Base-by-base conservation (phyloP, 2,888 invertebrate genomes). In the Xylocampa areola region DNA sequence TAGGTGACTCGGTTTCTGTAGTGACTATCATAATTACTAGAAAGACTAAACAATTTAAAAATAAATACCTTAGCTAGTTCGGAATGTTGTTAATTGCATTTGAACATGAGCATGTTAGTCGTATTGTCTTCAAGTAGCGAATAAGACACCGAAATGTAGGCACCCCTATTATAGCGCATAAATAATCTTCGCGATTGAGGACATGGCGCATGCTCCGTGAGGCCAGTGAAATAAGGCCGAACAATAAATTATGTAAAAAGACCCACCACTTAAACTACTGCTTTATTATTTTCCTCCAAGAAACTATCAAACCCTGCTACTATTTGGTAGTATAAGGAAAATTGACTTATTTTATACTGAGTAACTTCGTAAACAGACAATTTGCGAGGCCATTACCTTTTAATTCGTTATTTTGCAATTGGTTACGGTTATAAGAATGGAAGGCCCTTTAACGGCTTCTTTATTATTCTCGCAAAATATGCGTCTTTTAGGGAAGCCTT, bases 201-300 rank as follows among this genome's bases (percentile, higher is more conserved):
- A 53, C 79, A 74, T 66, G 41, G 73, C 77, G 77, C 77, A 75
- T 78, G 78, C 77, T 63, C 60, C 36, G 50, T 75, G 63, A 81
- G 80, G 81, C 58, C 78, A 72, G 6, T 49, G 50, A 75, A 81
- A 76, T 78, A 71, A 82, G 81, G 83, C 74, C 77, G 61, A 70
- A 73, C 64, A 53, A 44, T 51, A 65, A 43, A 62, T 76, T 72
- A 78, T 52, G 66, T 73, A 72, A 75, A 74, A 68, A 77, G 72
- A 60, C 2, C 17, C n/a, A 23, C 5, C 58, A 51, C 50, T 47
- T 37, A 27, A 49, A 27, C 10, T 61, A 50, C 49, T 41, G 40
- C 51, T 57, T 60, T 55, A 55, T 44, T 68, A 70, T 79, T 75
- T 77, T 76, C 81, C 80, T 73, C 43, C 43, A 76, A 49, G 52